Evolutionary conservation across 2,797 vertebrate species (phyloP).

Genomic region (Danio choprae): DNA sequence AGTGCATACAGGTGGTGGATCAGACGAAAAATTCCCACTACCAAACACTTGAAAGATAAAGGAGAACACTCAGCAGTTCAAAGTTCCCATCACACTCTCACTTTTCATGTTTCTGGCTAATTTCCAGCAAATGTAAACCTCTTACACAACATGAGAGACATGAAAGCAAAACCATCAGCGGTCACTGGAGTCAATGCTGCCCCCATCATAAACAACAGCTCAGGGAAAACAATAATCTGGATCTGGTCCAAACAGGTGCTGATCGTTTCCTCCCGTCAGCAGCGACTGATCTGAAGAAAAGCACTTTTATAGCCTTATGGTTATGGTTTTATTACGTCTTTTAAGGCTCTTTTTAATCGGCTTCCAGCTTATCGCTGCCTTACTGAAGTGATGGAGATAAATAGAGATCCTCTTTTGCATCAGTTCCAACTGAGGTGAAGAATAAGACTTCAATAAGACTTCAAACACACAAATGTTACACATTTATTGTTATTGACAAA

Average conservation of each 20-base stretch:
- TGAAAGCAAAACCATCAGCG: slow-evolving; percentile 44
- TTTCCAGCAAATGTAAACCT: slow-evolving; percentile 30
- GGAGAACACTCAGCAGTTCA: not conserved
- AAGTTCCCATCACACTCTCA: slow-evolving; percentile 35
- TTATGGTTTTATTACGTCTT: slow-evolving; percentile 70
- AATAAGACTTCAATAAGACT: slow-evolving; percentile 26
- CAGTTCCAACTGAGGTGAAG: slow-evolving; percentile 37
- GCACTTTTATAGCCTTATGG: slow-evolving; percentile 50
- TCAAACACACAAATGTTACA: slow-evolving; percentile 41
- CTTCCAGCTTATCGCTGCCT: slow-evolving; percentile 62
- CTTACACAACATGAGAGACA: slow-evolving; percentile 48
- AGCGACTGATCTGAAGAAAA: slow-evolving; percentile 47
- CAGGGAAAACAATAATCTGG: slow-evolving; percentile 61
- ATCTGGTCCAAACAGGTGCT: slow-evolving; percentile 73
- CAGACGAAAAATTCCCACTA: slow-evolving; percentile 16
- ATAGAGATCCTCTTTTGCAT: slow-evolving; percentile 34
- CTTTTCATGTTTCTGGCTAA: slow-evolving; percentile 44
- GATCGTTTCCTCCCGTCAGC: slow-evolving; percentile 43
- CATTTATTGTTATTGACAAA: slow-evolving; percentile 22
- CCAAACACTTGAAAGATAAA: slow-evolving; percentile 14
- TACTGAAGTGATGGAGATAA: slow-evolving; percentile 38
- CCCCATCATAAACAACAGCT: slow-evolving; percentile 63
- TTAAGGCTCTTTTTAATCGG: slow-evolving; percentile 62
- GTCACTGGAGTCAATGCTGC: slow-evolving; percentile 46
- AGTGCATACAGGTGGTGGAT: slow-evolving; percentile 21